phyloP scores from a whole-genome alignment of 2,888 invertebrate species.

The Hirtodrosophila histrioides region DNA sequence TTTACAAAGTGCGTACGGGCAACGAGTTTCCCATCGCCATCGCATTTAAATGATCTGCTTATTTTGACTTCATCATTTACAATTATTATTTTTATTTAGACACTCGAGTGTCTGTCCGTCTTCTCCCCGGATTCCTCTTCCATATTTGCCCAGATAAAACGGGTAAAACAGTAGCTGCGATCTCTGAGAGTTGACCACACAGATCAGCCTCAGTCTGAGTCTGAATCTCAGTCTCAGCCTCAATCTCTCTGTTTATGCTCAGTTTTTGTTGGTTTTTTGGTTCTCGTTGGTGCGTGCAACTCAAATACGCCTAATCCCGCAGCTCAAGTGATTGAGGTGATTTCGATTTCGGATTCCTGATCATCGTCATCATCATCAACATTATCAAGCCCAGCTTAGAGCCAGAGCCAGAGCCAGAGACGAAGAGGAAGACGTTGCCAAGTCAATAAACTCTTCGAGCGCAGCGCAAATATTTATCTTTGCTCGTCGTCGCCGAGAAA shows the following conservation, averaged over 20 bases:
- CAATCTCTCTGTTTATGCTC: neutral
- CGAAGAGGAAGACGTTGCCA: constrained; percentile 37
- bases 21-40: constrained; percentile 62
- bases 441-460: constrained; percentile 71
- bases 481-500: constrained; percentile 62
- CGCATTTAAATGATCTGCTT: constrained; percentile 78
- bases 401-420: no score
- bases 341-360: constrained; percentile 68
- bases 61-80: constrained; percentile 80
- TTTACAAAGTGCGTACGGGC: constrained; percentile 41
- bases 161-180: constrained; percentile 71
- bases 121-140: constrained; percentile 3
- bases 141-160: neutral
- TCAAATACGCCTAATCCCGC: constrained; percentile 84
- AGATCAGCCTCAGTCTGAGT: constrained; percentile 23
- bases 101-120: constrained; percentile 57
- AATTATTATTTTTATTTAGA: constrained; percentile 81
- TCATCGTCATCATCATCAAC: constrained; percentile 15
- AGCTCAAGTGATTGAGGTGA: constrained; percentile 83
- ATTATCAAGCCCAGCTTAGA: constrained; percentile 11
- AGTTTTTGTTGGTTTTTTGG: constrained; percentile 31
- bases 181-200: constrained; percentile 45
- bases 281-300: constrained; percentile 81
- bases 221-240: constrained; percentile 5
- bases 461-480: constrained; percentile 77